Percentiles rank a stretch among this genome's conserved stretches.
Conservation (phyloP, 2,113 vertebrate genomes). For the Gobio gobio region DNA sequence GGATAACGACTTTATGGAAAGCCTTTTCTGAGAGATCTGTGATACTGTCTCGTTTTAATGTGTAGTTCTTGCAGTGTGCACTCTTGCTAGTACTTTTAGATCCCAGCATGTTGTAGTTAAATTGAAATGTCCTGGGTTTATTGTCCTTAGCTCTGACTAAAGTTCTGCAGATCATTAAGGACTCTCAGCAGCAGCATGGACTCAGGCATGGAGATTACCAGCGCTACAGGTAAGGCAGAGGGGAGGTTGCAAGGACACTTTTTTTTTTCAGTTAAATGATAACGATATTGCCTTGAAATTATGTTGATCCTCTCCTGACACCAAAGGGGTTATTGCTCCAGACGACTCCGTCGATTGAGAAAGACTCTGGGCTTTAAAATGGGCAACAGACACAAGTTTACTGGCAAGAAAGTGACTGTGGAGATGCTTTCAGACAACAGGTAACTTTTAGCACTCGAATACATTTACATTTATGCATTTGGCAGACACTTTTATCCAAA, state of each 20-base stretch:
- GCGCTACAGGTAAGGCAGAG: constrained; percentile 88
- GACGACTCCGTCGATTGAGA: constrained; percentile 89
- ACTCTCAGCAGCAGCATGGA: constrained; percentile 98
- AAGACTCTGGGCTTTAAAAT: constrained; percentile 97
- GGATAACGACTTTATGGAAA: background rate
- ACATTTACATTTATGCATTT: too few relatives aligned
- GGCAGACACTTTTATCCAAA: too few relatives aligned
- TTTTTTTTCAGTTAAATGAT: background rate
- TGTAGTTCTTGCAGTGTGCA: background rate
- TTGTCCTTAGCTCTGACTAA: constrained; percentile 73
- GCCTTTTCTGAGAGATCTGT: background rate
- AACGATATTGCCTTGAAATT: background rate
- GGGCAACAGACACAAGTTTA: constrained; percentile 97
- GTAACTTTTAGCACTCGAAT: constrained; percentile 65
- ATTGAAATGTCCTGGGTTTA: background rate
- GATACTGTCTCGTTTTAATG: background rate
- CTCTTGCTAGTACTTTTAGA: background rate
- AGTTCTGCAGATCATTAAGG: constrained; percentile 98
- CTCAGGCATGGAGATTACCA: constrained; percentile 96
- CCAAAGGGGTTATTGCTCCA: constrained; percentile 93
- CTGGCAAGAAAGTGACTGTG: constrained; percentile 92
- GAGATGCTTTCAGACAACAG: constrained; percentile 94
- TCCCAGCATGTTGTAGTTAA: background rate
- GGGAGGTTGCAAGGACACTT: background rate
- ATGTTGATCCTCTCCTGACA: background rate